A percentile compares a stretch with the other conserved stretches of the same genome.
Conservation (phyloP, 2,113 vertebrate genomes). For the Typhlomys cinereus region DNA sequence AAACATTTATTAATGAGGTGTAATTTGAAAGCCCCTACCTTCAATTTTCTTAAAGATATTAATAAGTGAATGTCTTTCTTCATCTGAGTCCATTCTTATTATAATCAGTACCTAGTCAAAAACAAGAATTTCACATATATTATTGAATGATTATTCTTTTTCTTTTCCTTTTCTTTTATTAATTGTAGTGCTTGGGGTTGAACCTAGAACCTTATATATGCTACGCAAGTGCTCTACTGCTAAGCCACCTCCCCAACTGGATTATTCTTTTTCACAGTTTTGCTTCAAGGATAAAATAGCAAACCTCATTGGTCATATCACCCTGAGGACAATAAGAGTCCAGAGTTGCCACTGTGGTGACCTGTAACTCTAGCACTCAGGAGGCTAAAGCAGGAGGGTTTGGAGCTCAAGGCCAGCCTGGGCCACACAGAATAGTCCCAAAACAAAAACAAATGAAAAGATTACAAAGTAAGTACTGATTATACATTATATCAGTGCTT, state of each 20-base stretch:
- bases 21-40: conserved; percentile 84
- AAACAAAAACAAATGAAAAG: background rate
- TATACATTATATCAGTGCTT: conserved; percentile 32
- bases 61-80: conserved; percentile 83
- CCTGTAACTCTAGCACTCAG: background rate
- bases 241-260: background rate
- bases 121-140: conserved; percentile 61
- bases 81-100: conserved; percentile 82
- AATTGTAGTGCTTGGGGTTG: background rate
- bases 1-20: conserved; percentile 46
- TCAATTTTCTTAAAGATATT: conserved; percentile 83
- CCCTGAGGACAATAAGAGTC: background rate
- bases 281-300: conserved; percentile 54
- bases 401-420: background rate
- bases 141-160: conserved; percentile 44
- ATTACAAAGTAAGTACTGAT: conserved; percentile 21
- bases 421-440: background rate
- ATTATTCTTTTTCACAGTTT: conserved; percentile 14
- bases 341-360: background rate
- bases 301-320: conserved; percentile 9
- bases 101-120: conserved; percentile 85
- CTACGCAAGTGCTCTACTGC: background rate
- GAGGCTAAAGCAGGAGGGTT: background rate
- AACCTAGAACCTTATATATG: background rate
- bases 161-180: background rate